Conservation (phyloP, 2,113 vertebrate species). For the Romanogobio albipinnatus region DNA sequence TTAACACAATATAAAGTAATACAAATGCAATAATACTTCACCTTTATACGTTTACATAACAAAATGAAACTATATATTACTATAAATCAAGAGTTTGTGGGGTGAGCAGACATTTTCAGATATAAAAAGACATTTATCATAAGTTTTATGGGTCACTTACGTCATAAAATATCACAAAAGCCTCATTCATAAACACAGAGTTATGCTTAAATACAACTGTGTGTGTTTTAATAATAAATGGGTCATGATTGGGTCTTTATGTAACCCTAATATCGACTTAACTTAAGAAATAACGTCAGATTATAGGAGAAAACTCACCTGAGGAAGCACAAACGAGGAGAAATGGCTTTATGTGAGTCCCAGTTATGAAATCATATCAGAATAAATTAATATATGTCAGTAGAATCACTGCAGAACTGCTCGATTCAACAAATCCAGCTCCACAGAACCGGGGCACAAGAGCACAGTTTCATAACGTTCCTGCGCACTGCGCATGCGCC, state of each 20-base stretch:
- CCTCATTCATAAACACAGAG: not conserved
- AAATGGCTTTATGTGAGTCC: constrained; percentile 40
- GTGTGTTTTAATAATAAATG: not conserved
- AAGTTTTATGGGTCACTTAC: not conserved
- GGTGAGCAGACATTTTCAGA: not conserved
- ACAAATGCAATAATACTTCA: not conserved
- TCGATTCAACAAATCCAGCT: not conserved
- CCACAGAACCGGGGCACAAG: constrained; percentile 8
- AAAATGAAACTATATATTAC: too few species aligned
- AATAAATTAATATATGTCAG: not conserved
- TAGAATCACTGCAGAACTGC: not conserved
- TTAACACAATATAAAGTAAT: not conserved
- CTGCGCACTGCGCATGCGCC: constrained; percentile 53
- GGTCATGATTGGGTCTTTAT: not conserved
- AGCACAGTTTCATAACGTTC: constrained; percentile 53
- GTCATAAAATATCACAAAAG: not conserved
- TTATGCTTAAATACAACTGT: too few species aligned
- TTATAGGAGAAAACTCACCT: constrained; percentile 31
- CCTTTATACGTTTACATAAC: not conserved
- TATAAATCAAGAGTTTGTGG: too few species aligned
- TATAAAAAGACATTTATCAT: too few species aligned
- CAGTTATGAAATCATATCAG: constrained; percentile 28
- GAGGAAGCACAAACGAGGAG: not conserved
- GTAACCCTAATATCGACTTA: not conserved
- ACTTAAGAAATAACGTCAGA: not conserved